These are phyloP conservation scores for Semnornis frantzii DNA, from an alignment of 2,113 vertebrate genomes.

Conservation along the genomic window DNA sequence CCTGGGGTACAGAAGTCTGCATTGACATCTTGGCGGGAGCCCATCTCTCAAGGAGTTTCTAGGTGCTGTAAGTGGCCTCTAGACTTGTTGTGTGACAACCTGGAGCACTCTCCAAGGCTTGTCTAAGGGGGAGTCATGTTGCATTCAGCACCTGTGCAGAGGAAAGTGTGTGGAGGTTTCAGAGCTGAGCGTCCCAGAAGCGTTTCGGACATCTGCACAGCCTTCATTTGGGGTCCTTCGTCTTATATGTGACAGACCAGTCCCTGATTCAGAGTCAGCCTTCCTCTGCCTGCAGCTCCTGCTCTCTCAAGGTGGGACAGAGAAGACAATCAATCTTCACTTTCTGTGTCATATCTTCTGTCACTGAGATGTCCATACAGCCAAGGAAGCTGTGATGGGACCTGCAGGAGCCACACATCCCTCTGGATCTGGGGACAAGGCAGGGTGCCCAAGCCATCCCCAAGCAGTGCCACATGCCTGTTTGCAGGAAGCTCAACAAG, in stretches of 20 bases:
- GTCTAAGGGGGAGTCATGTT: neutral
- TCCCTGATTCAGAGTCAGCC: neutral
- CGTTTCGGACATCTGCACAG: neutral
- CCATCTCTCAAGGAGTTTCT: neutral
- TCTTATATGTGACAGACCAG: neutral
- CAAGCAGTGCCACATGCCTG: neutral
- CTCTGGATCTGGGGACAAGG: neutral
- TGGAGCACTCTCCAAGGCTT: neutral
- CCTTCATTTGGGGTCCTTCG: neutral
- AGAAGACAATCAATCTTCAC: neutral
- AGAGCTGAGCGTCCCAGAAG: neutral
- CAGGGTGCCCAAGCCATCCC: neutral
- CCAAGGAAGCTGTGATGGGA: neutral
- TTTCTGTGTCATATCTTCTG: neutral
- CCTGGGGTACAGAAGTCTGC: neutral
- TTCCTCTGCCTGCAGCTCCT: neutral
- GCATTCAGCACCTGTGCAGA: neutral
- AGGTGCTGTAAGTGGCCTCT: neutral
- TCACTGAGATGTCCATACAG: rapidly evolving
- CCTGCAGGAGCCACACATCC: neutral
- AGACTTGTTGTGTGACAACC: neutral
- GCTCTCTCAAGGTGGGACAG: neutral
- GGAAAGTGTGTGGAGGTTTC: neutral
- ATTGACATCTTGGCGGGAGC: too few species aligned
- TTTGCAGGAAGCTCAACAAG: neutral